A percentile compares a stretch with the other conserved stretches of the same genome.
Conservation (phyloP, 1,140 invertebrate species). For the Solenopsis invicta region DNA sequence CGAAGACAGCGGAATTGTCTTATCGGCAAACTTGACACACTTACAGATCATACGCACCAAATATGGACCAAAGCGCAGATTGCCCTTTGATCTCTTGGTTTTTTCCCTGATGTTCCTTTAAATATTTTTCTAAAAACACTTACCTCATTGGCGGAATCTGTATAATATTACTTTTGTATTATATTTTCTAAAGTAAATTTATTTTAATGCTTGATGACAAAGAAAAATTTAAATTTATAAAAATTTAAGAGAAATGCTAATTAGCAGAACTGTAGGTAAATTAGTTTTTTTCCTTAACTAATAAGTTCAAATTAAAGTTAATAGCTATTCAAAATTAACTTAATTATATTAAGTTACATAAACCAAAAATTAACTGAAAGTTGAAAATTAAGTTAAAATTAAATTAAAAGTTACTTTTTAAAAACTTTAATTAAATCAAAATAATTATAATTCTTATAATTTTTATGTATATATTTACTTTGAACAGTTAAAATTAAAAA, state of each 20-base stretch:
- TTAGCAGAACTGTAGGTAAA: not conserved
- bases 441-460: too few relatives aligned
- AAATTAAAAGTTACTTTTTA: too few relatives aligned
- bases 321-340: too few relatives aligned
- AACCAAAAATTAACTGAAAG: too few relatives aligned
- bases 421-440: too few relatives aligned
- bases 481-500: too few relatives aligned
- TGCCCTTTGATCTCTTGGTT: not conserved
- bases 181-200: not conserved
- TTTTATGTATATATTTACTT: too few relatives aligned
- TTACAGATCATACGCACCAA: constrained; percentile 24
- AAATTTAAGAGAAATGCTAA: not conserved
- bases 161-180: not conserved
- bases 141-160: not conserved
- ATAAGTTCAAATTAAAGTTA: too few relatives aligned
- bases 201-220: not conserved
- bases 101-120: not conserved
- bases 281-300: too few relatives aligned
- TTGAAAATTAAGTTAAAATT: too few relatives aligned
- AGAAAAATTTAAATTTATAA: not conserved
- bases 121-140: not conserved
- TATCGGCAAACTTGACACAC: constrained; percentile 53
- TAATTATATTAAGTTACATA: too few relatives aligned
- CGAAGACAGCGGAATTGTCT: constrained; percentile 30
- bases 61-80: not conserved